Evolutionary conservation across 2,888 invertebrate genomes (phyloP).

Genomic region (Troides helena): DNA sequence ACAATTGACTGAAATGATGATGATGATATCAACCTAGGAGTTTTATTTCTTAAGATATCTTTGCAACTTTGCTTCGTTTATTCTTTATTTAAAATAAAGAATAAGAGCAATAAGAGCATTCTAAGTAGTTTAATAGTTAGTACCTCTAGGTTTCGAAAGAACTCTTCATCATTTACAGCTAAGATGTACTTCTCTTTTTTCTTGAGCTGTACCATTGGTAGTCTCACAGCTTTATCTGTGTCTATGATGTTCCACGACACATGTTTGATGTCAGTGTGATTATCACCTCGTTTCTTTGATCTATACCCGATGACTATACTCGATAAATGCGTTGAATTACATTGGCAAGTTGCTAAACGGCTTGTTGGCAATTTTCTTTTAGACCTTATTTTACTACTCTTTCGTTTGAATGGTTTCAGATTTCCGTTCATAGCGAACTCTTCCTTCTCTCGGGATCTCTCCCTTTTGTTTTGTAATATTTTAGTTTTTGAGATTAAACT

Average conservation of each 20-base stretch:
- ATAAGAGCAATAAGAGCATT: too few species aligned
- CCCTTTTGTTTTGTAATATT: conserved; percentile 54
- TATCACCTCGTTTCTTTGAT: conserved; percentile 60
- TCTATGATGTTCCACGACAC: conserved; percentile 57
- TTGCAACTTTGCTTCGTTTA: too few species aligned
- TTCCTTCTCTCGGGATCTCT: conserved; percentile 44
- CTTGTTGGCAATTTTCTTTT: conserved; percentile 44
- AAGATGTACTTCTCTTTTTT: conserved; percentile 46
- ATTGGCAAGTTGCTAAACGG: conserved; percentile 53
- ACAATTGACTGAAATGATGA: too few species aligned
- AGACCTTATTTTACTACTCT: conserved; percentile 46
- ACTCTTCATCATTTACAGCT: conserved; percentile 57
- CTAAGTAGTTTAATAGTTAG: not conserved
- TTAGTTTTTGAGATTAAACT: conserved; percentile 67
- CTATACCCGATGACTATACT: conserved; percentile 61
- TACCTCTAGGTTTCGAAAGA: conserved; percentile 73
- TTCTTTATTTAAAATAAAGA: too few species aligned
- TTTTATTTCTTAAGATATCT: too few species aligned
- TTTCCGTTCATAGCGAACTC: conserved; percentile 52
- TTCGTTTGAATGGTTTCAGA: conserved; percentile 43
- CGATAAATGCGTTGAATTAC: conserved; percentile 61
- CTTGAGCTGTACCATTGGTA: conserved; percentile 52
- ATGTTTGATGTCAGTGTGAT: conserved; percentile 56
- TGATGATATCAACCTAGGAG: too few species aligned
- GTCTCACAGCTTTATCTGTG: conserved; percentile 59